Evolutionary conservation across 2,888 invertebrate species (phyloP), one percentile per base, ranked within the genome.

Genomic region (Apoderus coryli): DNA sequence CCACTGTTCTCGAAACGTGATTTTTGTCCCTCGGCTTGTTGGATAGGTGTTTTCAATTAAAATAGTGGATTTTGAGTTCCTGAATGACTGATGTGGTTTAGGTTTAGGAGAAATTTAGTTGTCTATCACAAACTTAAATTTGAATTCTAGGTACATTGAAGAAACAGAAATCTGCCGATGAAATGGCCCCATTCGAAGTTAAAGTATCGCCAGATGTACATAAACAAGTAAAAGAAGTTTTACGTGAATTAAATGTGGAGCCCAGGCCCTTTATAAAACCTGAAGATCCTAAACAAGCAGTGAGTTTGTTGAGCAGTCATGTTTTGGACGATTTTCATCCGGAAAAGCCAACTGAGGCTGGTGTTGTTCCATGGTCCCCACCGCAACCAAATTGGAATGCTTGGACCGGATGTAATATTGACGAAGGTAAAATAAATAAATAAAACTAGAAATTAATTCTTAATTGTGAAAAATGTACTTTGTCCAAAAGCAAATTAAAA

Each of bases 351-450:
- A 65, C 67, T 16, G 60, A 68, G 2, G 73, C 73, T 0, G 84
- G 84, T 0, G 88, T 90, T 0, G 88, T 98, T 2, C 75, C 89
- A 1, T 98, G 96, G 96, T 84, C 90, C 0, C 96, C 96, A 2
- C 93, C 96, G 0, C 77, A 80, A 47, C 72, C 73, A 3, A 98
- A 98, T 57, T 98, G 96, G 95, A 92, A 98, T 57, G 81, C 93
- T 0, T 98, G 96, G 96, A 79, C 77, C 10, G 82, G 78, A 0
- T 89, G 88, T 48, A 96, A 96, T 53, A 93, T 98, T 47, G 90
- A 96, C 46, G 95, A 96, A 54, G 92, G 92, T 32, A 34, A 12
- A n/a, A n/a, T n/a, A n/a, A n/a, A n/a, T n/a, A n/a, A n/a, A n/a
- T n/a, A n/a, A n/a, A n/a, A n/a, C n/a, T n/a, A n/a, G n/a, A n/a